Percentiles rank a stretch among this genome's conserved stretches.
These are phyloP conservation scores for Chiridota heheva DNA, from an alignment of 35 echinoderm and acorn worm species.

Conservation along the genomic window DNA sequence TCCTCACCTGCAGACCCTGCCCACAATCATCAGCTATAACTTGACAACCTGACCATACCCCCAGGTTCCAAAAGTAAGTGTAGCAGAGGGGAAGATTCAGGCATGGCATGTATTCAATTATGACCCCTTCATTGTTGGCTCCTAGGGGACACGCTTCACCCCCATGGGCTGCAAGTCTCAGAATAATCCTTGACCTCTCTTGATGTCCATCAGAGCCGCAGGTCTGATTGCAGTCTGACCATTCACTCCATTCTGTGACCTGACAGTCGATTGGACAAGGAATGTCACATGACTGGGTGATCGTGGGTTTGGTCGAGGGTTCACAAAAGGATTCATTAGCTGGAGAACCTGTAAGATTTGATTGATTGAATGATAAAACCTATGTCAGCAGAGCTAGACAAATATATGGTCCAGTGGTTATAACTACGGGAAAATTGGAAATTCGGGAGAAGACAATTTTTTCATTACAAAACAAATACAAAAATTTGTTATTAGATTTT, in stretches of 20 bases:
- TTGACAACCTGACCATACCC: conserved; percentile 67
- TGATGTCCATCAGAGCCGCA: conserved; percentile 66
- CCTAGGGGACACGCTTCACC: conserved; percentile 62
- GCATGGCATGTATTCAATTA: conserved; percentile 25
- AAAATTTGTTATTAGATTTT: no score
- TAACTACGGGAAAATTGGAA: neutral
- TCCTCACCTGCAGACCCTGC: conserved; percentile 64
- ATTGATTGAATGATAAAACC: conserved; percentile 16
- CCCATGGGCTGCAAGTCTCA: conserved; percentile 53
- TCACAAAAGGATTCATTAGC: conserved; percentile 61
- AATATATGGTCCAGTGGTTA: neutral
- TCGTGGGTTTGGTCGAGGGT: conserved; percentile 28
- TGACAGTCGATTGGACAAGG: conserved; percentile 83
- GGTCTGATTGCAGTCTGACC: conserved; percentile 76
- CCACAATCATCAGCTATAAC: conserved; percentile 66
- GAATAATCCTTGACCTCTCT: conserved; percentile 51
- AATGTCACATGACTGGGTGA: conserved; percentile 50
- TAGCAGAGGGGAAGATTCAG: conserved; percentile 65
- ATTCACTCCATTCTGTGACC: conserved; percentile 70
- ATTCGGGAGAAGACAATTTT: neutral
- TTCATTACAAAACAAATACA: no score
- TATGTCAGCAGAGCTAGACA: neutral
- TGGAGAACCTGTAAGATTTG: conserved; percentile 41
- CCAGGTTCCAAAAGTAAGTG: conserved; percentile 67
- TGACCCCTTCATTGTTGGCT: conserved; percentile 63